Evolutionary conservation across 2,888 invertebrate species (phyloP).

Genomic region (Sympetrum striolatum): DNA sequence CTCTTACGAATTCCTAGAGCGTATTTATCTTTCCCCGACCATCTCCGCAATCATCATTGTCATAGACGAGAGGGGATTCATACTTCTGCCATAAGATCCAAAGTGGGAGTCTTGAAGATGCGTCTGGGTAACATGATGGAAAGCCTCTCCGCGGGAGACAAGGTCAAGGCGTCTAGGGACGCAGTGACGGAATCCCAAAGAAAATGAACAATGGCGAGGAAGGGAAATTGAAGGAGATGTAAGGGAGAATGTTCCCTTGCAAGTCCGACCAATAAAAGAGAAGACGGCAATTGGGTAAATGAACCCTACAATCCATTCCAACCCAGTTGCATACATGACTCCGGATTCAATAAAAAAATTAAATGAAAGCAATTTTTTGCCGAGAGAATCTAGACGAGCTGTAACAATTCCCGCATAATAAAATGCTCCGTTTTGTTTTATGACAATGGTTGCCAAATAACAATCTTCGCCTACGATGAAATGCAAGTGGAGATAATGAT

Average conservation of each 20-base stretch:
- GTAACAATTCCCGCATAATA: too few species aligned
- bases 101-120: not conserved
- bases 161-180: not conserved
- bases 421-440: too few species aligned
- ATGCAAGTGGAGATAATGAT: too few species aligned
- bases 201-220: not conserved
- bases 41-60: not conserved
- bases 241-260: not conserved
- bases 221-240: not conserved
- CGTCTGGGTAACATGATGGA: not conserved
- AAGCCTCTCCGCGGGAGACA: not conserved
- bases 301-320: too few species aligned
- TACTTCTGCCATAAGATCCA: not conserved
- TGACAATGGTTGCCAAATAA: too few species aligned
- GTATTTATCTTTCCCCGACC: not conserved
- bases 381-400: too few species aligned
- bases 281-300: too few species aligned
- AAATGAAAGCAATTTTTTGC: too few species aligned
- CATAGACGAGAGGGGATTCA: not conserved
- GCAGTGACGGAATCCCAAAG: not conserved
- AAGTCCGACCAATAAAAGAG: too few species aligned
- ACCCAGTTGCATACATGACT: too few species aligned
- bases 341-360: too few species aligned
- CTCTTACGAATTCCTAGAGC: not conserved
- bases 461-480: too few species aligned